Evolutionary conservation across 2,797 vertebrate species (phyloP).

Genomic region (Macropodus opercularis): DNA sequence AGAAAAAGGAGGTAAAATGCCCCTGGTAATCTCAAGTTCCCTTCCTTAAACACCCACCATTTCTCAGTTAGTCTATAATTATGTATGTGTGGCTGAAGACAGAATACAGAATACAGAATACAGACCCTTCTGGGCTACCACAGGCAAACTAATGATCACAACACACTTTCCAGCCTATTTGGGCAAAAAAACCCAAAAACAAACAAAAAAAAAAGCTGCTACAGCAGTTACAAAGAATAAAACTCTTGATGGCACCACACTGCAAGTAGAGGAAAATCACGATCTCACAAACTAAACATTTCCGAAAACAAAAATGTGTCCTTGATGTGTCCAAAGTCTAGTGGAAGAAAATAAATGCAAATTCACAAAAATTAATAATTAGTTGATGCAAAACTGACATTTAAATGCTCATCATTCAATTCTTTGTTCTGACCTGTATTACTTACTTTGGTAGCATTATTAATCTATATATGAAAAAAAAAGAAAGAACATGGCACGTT

Average conservation of each 20-base stretch:
- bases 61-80: conserved; percentile 3
- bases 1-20: conserved; percentile 4
- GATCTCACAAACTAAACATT: conserved; percentile 3
- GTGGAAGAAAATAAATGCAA: no score
- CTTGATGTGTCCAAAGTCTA: no score
- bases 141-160: conserved; percentile 2
- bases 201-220: conserved; percentile 9
- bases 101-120: no score
- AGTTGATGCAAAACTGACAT: no score
- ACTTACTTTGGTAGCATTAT: no score
- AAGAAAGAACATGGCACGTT: neutral
- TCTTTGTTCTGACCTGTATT: no score
- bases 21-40: conserved; percentile 8
- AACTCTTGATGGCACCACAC: conserved; percentile 5
- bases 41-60: conserved; percentile 45
- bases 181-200: no score
- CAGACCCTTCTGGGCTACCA: conserved; percentile 16
- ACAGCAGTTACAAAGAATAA: neutral
- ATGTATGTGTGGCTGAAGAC: conserved; percentile 17
- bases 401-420: no score
- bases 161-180: conserved; percentile 8
- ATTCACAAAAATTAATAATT: no score
- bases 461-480: neutral
- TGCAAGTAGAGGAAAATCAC: conserved; percentile 15
- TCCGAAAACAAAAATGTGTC: no score